These are phyloP conservation scores for Hyles vespertilio DNA, from an alignment of 1,140 invertebrate species.

Conservation along the genomic window DNA sequence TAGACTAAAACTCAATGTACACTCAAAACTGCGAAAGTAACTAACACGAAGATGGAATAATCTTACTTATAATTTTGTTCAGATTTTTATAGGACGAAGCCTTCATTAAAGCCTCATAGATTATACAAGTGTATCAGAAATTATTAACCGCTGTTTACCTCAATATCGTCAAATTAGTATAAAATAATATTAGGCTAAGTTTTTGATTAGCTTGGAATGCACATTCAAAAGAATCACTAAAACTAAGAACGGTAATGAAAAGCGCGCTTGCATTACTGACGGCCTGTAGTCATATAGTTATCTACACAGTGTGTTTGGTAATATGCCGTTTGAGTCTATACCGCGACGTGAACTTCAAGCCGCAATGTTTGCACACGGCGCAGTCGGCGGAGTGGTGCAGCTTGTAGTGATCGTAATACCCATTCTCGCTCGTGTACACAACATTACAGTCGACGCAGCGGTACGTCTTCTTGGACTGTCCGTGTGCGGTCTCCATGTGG, in stretches of 20 bases:
- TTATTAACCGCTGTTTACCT: no score
- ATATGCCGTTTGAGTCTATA: slow-evolving; percentile 55
- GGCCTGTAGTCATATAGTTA: background rate
- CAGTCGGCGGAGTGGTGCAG: slow-evolving; percentile 55
- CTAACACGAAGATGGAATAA: no score
- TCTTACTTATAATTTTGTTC: no score
- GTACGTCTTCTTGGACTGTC: slow-evolving; percentile 36
- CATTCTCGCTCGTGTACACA: slow-evolving; percentile 39
- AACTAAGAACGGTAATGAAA: background rate
- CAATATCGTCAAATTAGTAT: no score
- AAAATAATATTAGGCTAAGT: no score
- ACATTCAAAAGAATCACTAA: background rate
- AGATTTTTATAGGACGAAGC: no score
- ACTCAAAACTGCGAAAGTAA: no score
- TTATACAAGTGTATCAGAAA: no score
- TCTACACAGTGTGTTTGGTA: slow-evolving; percentile 34
- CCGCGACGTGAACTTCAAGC: slow-evolving; percentile 48
- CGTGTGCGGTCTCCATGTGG: slow-evolving; percentile 55
- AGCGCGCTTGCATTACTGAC: background rate
- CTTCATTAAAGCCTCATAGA: no score
- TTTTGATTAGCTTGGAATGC: background rate
- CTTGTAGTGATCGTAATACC: slow-evolving; percentile 58
- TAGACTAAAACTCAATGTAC: no score
- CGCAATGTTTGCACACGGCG: slow-evolving; percentile 54
- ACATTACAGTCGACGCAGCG: slow-evolving; percentile 54